These are phyloP conservation scores for Aythya fuligula DNA, from an alignment of 2,797 vertebrate genomes.

Conservation along the genomic window DNA sequence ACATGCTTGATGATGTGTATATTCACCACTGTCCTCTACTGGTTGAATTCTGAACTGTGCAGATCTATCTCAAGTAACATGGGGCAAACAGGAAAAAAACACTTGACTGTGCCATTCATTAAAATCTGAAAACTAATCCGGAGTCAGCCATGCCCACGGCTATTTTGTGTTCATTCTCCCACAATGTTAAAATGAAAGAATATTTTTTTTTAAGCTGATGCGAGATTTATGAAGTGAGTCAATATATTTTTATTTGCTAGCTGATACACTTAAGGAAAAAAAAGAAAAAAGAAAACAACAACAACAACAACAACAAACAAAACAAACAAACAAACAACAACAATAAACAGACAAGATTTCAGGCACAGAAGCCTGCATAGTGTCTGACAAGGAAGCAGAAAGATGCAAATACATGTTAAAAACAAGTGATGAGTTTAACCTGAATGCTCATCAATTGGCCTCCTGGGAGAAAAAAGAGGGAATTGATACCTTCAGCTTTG, in stretches of 20 bases:
- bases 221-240: background rate
- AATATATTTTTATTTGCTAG: background rate
- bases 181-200: background rate
- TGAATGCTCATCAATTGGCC: background rate
- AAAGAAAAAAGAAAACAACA: no score
- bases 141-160: fast-evolving
- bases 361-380: background rate
- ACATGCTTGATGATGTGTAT: background rate
- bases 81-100: background rate
- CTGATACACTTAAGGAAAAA: background rate
- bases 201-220: background rate
- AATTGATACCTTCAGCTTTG: background rate
- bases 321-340: background rate
- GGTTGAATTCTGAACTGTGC: background rate
- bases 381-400: background rate
- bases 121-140: background rate
- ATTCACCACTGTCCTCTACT: constrained; percentile 53
- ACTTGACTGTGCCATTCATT: background rate
- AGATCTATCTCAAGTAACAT: background rate
- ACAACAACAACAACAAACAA: no score
- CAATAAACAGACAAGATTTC: background rate
- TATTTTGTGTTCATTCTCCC: background rate
- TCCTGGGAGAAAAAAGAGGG: background rate
- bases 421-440: background rate
- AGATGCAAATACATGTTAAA: background rate